Conservation (phyloP, 2,113 vertebrate species). For the Lepus americanus region DNA sequence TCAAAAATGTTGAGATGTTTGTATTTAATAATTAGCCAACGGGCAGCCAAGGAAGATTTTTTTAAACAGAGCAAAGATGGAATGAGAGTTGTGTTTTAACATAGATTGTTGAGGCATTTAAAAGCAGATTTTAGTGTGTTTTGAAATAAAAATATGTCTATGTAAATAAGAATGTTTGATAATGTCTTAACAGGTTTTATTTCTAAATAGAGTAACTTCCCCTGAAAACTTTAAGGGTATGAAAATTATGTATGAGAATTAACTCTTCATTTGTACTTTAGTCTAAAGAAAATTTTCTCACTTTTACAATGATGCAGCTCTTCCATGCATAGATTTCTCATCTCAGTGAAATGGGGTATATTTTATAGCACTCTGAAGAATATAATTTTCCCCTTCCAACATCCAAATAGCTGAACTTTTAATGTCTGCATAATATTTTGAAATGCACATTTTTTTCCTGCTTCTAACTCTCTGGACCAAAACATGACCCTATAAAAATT, state of each 20-base stretch:
- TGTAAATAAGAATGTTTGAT: not conserved
- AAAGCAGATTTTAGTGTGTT: not conserved
- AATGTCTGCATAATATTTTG: conserved; percentile 14
- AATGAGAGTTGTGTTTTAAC: not conserved
- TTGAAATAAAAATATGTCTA: conserved; percentile 13
- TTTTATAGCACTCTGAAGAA: not conserved
- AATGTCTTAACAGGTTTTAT: conserved; percentile 2
- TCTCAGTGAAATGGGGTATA: not conserved
- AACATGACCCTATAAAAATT: not conserved
- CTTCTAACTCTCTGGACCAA: not conserved
- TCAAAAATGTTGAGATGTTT: not conserved
- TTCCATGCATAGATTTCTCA: conserved; percentile 35
- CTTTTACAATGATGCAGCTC: not conserved
- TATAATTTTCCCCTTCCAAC: not conserved
- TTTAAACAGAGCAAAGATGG: not conserved
- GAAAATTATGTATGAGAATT: not conserved
- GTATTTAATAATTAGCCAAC: not conserved
- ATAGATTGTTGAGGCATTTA: not conserved
- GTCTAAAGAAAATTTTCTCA: conserved; percentile 30
- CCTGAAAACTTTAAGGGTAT: not conserved
- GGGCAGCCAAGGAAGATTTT: not conserved
- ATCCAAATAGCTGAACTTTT: not conserved
- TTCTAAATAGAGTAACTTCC: not conserved
- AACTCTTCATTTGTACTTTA: not conserved
- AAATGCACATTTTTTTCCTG: not conserved